phyloP scores from a whole-genome alignment of 2,888 invertebrate species.

The Acrobasis repandana region DNA sequence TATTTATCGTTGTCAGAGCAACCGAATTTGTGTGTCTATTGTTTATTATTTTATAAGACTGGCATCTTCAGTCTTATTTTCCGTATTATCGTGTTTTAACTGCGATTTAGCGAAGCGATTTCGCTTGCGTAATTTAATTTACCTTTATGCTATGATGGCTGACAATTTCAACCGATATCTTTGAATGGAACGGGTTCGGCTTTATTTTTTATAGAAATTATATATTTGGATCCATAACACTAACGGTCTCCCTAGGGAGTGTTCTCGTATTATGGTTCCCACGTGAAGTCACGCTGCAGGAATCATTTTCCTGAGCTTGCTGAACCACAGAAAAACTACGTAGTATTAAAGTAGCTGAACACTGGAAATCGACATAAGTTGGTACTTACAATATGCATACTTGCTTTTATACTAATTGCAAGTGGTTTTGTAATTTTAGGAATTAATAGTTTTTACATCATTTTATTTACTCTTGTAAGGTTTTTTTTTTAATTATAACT shows the following conservation, averaged over 20 bases:
- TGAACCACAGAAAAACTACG: too few relatives aligned
- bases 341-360: too few relatives aligned
- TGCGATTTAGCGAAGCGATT: background rate
- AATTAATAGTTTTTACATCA: too few relatives aligned
- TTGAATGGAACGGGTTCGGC: background rate
- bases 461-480: too few relatives aligned
- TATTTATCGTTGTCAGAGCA: constrained; percentile 45
- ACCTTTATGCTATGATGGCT: background rate
- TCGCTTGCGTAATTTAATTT: background rate
- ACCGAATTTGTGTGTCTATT: constrained; percentile 38
- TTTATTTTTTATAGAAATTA: background rate
- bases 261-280: background rate
- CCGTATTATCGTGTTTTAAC: constrained; percentile 36
- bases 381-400: too few relatives aligned
- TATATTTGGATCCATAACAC: background rate
- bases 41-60: constrained; percentile 39
- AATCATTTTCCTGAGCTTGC: background rate
- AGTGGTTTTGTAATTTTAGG: too few relatives aligned
- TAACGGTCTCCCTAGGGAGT: background rate
- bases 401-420: too few relatives aligned
- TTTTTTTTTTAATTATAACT: too few relatives aligned
- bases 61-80: background rate
- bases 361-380: background rate
- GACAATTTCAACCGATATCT: background rate
- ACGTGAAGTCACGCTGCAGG: background rate